These are phyloP conservation scores for Anser cygnoides DNA, from an alignment of 2,113 vertebrate genomes.

Conservation along the genomic window DNA sequence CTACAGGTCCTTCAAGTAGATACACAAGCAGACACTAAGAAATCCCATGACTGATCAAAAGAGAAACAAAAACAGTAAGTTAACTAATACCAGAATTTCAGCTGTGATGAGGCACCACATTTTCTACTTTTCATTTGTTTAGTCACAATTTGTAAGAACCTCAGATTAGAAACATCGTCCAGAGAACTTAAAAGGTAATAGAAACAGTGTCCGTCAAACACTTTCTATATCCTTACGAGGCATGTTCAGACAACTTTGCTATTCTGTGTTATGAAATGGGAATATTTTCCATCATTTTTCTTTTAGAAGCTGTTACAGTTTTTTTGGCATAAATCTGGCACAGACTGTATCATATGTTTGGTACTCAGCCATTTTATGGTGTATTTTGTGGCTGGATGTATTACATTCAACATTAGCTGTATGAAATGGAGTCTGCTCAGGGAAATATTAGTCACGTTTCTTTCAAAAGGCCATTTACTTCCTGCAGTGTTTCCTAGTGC, in stretches of 20 bases:
- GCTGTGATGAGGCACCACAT: background rate
- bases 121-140: background rate
- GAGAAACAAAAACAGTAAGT: background rate
- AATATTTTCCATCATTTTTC: conserved; percentile 14
- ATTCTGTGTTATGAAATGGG: background rate
- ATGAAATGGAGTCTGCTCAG: conserved; percentile 19
- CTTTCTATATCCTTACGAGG: background rate
- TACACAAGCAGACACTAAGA: background rate
- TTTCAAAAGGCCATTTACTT: conserved; percentile 7
- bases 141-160: background rate
- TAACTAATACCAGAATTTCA: background rate
- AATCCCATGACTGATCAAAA: background rate
- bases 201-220: background rate
- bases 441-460: background rate
- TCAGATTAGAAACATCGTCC: background rate
- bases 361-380: conserved; percentile 17
- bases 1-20: background rate
- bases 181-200: background rate
- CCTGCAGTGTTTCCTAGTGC: conserved; percentile 24
- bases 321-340: conserved; percentile 19
- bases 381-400: background rate
- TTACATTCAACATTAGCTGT: background rate
- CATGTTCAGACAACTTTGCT: background rate
- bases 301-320: conserved; percentile 15
- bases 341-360: background rate